These are phyloP conservation scores for Chironomus tentans DNA, from an alignment of 2,888 invertebrate species.

Conservation along the genomic window DNA sequence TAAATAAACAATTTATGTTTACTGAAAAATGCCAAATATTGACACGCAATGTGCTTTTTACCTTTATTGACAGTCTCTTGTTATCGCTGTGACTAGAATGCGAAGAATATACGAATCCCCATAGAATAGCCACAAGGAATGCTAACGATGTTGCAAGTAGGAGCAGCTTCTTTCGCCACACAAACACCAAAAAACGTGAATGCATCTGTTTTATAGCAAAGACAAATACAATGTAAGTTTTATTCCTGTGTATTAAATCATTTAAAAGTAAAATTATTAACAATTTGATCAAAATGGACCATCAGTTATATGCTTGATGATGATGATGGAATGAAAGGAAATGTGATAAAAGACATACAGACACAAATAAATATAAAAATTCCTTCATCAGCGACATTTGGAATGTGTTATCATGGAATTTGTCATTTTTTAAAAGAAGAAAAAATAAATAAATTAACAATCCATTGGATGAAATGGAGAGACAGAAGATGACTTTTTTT, in stretches of 20 bases:
- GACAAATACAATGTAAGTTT: neutral
- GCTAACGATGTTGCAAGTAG: constrained; percentile 36
- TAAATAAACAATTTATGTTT: neutral
- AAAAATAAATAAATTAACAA: constrained; percentile 2
- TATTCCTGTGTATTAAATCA: no score
- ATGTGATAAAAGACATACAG: neutral
- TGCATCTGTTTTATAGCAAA: constrained; percentile 33
- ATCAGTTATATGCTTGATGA: neutral
- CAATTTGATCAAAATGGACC: neutral
- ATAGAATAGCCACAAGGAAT: constrained; percentile 37
- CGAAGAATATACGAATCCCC: constrained; percentile 38
- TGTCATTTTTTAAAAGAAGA: neutral
- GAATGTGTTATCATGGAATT: constrained; percentile 21
- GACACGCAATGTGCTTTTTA: neutral
- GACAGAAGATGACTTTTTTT: neutral
- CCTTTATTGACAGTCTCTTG: constrained; percentile 9
- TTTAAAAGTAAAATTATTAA: no score
- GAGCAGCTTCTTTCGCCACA: constrained; percentile 41
- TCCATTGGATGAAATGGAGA: neutral
- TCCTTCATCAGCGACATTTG: neutral
- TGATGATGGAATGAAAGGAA: neutral
- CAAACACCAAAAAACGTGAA: constrained; percentile 38
- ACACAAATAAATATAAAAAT: neutral
- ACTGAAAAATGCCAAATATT: no score
- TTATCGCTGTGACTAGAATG: constrained; percentile 23